These are phyloP conservation scores for Oligia strigilis DNA, from an alignment of 2,888 invertebrate genomes.

Conservation along the genomic window DNA sequence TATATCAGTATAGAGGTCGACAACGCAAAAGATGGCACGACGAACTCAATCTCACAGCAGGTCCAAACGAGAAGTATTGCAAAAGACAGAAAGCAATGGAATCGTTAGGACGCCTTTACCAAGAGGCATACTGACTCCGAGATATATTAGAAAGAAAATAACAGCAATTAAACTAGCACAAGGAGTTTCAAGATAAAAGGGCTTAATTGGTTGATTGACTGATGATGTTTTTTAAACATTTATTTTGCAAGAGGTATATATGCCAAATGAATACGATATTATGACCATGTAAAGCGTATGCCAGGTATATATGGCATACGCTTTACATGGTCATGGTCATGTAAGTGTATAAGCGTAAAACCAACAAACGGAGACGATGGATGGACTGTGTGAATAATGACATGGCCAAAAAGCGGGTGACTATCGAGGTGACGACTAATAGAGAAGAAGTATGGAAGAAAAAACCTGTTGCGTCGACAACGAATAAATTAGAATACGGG, in stretches of 20 bases:
- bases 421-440: neutral
- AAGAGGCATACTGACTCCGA: neutral
- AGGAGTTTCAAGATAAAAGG: neutral
- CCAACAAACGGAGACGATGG: neutral
- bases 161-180: neutral
- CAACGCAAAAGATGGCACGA: neutral
- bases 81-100: neutral
- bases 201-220: neutral
- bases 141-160: neutral
- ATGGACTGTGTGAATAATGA: neutral
- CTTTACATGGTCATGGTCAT: no score
- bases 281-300: neutral
- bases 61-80: neutral
- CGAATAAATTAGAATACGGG: neutral
- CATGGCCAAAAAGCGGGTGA: neutral
- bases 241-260: neutral
- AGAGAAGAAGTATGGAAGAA: neutral
- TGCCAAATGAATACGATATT: neutral
- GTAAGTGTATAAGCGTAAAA: no score
- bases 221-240: neutral
- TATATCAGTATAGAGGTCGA: neutral
- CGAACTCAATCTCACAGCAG: neutral
- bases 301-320: no score
- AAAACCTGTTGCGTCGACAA: neutral
- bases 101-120: neutral